Evolutionary conservation across 2,113 vertebrate species (phyloP).

Genomic region (Cephalopterus ornatus): DNA sequence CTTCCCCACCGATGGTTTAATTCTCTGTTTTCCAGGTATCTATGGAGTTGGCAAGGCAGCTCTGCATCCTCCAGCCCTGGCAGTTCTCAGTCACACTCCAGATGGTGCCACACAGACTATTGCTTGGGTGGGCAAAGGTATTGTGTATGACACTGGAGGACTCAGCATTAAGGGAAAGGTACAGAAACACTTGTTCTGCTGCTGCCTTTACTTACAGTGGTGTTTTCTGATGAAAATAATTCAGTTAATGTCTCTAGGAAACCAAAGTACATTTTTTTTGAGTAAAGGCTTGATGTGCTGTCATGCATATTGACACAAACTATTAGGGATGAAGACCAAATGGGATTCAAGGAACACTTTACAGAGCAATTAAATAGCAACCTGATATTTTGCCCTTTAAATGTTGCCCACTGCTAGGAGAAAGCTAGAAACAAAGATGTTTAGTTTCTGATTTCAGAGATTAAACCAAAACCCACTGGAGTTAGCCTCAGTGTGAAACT

Average conservation of each 20-base stretch:
- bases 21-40: constrained; percentile 78
- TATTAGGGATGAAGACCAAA: background rate
- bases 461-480: background rate
- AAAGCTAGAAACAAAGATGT: background rate
- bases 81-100: constrained; percentile 91
- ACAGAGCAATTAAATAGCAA: background rate
- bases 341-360: background rate
- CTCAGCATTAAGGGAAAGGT: constrained; percentile 99
- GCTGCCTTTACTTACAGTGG: background rate
- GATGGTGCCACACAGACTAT: constrained; percentile 95
- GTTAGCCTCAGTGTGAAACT: background rate
- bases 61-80: constrained; percentile 88
- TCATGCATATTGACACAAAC: background rate
- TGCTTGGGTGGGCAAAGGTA: constrained; percentile 97
- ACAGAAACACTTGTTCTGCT: background rate
- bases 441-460: background rate
- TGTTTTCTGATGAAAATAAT: background rate
- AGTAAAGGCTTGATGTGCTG: background rate
- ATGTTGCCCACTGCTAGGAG: background rate
- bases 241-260: background rate
- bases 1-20: background rate
- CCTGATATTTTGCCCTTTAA: background rate
- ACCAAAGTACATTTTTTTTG: background rate
- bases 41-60: constrained; percentile 97
- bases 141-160: constrained; percentile 97